phyloP scores from a whole-genome alignment of 2,888 invertebrate species.

The Acanthoscelides obtectus region DNA sequence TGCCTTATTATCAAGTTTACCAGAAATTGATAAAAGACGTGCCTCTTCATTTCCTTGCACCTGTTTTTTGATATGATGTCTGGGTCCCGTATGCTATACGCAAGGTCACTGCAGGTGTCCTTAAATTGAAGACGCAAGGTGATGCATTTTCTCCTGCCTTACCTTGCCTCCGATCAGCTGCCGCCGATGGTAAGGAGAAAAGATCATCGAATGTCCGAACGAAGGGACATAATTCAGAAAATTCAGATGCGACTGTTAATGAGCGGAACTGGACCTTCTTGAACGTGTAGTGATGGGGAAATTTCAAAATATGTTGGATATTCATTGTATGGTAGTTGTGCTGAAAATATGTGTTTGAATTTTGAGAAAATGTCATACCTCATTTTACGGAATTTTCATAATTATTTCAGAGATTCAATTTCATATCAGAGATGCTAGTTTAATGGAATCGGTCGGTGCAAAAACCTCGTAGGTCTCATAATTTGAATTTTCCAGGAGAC shows the following conservation, averaged over 20 bases:
- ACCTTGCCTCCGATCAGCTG: background rate
- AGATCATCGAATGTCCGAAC: background rate
- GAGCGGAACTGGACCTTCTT: background rate
- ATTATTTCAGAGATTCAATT: too few species aligned
- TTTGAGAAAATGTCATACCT: too few species aligned
- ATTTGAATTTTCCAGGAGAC: too few species aligned
- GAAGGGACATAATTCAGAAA: background rate
- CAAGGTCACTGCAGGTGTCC: slow-evolving; percentile 25
- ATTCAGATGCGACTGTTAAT: background rate
- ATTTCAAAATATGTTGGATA: too few species aligned
- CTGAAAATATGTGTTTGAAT: too few species aligned
- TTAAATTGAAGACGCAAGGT: slow-evolving; percentile 18
- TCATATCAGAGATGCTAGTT: too few species aligned
- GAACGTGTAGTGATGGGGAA: background rate
- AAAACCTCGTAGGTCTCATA: too few species aligned
- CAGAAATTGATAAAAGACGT: background rate
- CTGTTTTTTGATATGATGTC: background rate
- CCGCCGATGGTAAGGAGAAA: background rate
- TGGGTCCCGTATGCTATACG: slow-evolving; percentile 1
- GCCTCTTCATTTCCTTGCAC: background rate
- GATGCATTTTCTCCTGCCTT: background rate
- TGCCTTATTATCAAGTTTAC: background rate
- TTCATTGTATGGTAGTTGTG: too few species aligned
- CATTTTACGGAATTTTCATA: too few species aligned
- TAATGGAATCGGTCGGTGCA: too few species aligned